These are phyloP conservation scores for Oscheius sp. DNA, from an alignment of 2,888 invertebrate genomes.

Conservation along the genomic window DNA sequence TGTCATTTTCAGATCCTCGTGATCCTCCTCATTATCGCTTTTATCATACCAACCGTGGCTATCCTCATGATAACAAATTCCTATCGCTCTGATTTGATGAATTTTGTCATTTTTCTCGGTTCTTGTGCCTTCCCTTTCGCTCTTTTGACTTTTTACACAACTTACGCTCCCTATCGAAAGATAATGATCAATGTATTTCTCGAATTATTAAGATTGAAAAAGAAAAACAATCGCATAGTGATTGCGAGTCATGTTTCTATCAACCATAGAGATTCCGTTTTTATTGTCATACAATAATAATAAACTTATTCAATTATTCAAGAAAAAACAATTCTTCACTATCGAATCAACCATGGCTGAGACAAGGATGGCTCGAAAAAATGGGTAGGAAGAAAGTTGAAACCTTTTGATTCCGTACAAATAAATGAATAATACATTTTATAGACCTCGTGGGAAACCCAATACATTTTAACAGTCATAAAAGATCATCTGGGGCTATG, in stretches of 20 bases:
- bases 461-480: background rate
- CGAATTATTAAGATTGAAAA: background rate
- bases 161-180: conserved; percentile 1
- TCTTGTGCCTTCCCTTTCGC: conserved; percentile 8
- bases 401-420: too few relatives aligned
- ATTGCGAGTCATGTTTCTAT: background rate
- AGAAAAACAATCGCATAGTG: background rate
- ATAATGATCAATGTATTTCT: background rate
- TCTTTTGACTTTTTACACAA: background rate
- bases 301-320: too few relatives aligned
- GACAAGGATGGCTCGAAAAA: too few relatives aligned
- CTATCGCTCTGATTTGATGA: conserved; percentile 4
- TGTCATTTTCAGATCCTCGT: conserved; percentile 1
- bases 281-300: too few relatives aligned
- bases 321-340: too few relatives aligned
- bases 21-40: background rate
- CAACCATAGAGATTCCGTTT: too few relatives aligned
- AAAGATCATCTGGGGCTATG: background rate
- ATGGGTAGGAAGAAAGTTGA: too few relatives aligned
- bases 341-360: too few relatives aligned
- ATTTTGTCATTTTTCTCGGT: background rate
- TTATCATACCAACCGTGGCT: background rate
- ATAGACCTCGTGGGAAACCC: too few relatives aligned
- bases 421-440: too few relatives aligned
- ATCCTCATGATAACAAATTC: conserved; percentile 5